These are phyloP conservation scores for Tenthredo notha DNA, from an alignment of 2,888 invertebrate species.

Conservation along the genomic window DNA sequence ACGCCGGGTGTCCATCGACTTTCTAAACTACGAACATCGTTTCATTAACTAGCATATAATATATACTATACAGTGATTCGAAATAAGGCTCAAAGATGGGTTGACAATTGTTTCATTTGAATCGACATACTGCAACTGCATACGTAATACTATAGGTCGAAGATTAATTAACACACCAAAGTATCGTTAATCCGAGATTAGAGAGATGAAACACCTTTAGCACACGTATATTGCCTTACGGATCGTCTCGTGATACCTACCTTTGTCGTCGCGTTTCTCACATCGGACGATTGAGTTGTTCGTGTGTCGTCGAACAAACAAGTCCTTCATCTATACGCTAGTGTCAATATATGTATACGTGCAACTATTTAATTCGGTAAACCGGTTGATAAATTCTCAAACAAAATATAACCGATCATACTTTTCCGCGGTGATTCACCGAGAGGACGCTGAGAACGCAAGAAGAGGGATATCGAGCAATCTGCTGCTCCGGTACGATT, in stretches of 20 bases:
- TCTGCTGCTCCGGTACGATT: constrained; percentile 31
- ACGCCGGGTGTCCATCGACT: constrained; percentile 56
- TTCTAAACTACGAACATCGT: constrained; percentile 51
- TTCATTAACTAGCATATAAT: constrained; percentile 3
- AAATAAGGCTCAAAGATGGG: constrained; percentile 39
- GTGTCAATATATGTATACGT: not conserved
- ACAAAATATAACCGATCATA: not conserved
- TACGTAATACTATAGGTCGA: not conserved
- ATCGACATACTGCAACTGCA: constrained; percentile 33
- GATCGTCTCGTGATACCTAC: constrained; percentile 37
- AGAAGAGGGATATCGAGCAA: not conserved
- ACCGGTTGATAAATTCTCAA: constrained; percentile 6
- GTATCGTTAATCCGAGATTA: constrained; percentile 49
- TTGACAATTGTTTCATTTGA: constrained; percentile 40
- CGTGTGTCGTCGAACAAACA: constrained; percentile 31
- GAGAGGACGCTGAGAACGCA: not conserved
- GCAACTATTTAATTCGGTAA: constrained; percentile 15
- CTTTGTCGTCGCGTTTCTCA: constrained; percentile 21
- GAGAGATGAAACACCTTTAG: constrained; percentile 46
- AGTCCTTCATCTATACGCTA: constrained; percentile 12
- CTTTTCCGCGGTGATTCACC: not conserved
- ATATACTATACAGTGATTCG: constrained; percentile 31
- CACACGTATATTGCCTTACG: not conserved
- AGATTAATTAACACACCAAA: constrained; percentile 32
- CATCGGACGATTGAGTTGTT: not conserved